Conservation (phyloP, 2,113 vertebrate genomes). For the Piprites chloris region DNA sequence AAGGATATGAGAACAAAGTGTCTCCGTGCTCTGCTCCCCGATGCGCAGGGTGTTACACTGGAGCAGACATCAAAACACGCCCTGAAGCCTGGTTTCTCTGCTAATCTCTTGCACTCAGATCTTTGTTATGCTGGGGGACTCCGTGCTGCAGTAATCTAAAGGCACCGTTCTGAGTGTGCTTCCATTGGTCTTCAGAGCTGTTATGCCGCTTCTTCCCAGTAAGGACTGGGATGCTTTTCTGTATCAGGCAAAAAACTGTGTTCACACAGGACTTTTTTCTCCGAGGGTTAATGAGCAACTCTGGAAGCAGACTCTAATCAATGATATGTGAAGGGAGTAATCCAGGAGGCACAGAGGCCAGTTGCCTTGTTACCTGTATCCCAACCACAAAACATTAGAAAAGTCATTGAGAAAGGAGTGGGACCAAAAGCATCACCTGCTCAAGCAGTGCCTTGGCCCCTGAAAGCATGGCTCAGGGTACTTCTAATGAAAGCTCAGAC, state of each 20-base stretch:
- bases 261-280: background rate
- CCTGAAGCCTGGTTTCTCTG: background rate
- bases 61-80: constrained; percentile 23
- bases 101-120: background rate
- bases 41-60: background rate
- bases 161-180: background rate
- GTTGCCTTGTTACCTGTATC: background rate
- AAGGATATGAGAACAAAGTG: constrained; percentile 46
- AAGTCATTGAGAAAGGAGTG: background rate
- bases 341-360: background rate
- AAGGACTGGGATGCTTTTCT: background rate
- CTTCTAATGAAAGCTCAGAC: background rate
- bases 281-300: background rate
- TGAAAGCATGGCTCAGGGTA: background rate
- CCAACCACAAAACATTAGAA: background rate
- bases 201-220: background rate
- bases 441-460: background rate
- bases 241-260: background rate
- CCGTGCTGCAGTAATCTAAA: background rate
- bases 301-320: background rate
- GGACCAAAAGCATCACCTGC: background rate
- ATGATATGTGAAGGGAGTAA: background rate
- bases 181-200: background rate
- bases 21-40: constrained; percentile 22
- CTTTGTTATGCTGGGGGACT: background rate